Percentiles rank a stretch among this genome's conserved stretches.
phyloP scores from a whole-genome alignment of 2,888 invertebrate genomes.

The Erannis defoliaria region DNA sequence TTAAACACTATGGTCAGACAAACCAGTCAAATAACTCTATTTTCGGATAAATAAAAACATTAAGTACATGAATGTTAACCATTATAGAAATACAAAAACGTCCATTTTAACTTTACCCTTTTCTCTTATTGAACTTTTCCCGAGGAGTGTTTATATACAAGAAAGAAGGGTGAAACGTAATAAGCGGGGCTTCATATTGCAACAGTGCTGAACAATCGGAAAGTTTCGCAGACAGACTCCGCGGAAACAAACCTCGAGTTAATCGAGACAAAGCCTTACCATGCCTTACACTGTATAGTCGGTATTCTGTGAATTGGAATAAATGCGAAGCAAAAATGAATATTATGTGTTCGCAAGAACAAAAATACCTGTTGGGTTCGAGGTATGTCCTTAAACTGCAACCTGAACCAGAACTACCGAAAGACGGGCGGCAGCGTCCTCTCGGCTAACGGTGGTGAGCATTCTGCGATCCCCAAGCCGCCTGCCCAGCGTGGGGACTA shows the following conservation, averaged over 20 bases:
- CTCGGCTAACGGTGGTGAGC: no score
- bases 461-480: no score
- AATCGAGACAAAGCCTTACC: slow-evolving; percentile 60
- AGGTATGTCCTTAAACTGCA: no score
- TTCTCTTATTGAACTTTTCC: slow-evolving; percentile 44
- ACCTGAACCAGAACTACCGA: no score
- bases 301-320: slow-evolving; percentile 39
- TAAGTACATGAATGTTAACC: background rate
- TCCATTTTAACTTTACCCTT: background rate
- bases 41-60: no score
- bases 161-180: slow-evolving; percentile 52
- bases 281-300: slow-evolving; percentile 48
- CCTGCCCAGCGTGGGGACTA: no score
- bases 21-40: no score
- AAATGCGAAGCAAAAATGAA: background rate
- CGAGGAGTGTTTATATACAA: slow-evolving; percentile 48
- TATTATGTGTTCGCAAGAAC: background rate
- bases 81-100: background rate
- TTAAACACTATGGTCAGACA: no score
- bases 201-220: slow-evolving; percentile 58
- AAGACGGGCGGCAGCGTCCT: no score
- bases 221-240: slow-evolving; percentile 67
- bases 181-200: slow-evolving; percentile 57
- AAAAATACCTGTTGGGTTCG: no score
- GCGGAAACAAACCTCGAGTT: slow-evolving; percentile 66